Evolutionary conservation across 1,140 invertebrate species (phyloP).

Genomic region (Drosophila pachea): DNA sequence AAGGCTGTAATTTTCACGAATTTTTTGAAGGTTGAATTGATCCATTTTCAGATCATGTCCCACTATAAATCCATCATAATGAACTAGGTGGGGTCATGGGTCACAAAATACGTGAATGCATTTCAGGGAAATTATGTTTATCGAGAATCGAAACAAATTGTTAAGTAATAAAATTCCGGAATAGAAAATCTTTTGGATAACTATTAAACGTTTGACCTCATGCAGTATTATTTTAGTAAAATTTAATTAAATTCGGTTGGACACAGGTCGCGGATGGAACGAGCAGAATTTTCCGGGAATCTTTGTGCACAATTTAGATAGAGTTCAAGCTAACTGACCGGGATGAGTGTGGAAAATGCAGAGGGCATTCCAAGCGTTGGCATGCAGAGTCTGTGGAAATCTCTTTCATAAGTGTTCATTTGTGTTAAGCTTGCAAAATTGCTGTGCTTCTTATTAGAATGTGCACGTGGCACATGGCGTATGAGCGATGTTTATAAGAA

Average conservation of each 20-base stretch:
- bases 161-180: too few relatives aligned
- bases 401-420: constrained; percentile 59
- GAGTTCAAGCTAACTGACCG: too few relatives aligned
- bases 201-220: not conserved
- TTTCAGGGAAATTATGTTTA: too few relatives aligned
- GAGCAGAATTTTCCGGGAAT: not conserved
- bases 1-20: too few relatives aligned
- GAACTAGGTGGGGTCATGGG: too few relatives aligned
- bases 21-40: too few relatives aligned
- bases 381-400: not conserved
- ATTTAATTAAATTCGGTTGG: constrained; percentile 71
- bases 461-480: constrained; percentile 61
- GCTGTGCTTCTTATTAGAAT: constrained; percentile 68
- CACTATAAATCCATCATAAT: too few relatives aligned
- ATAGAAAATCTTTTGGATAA: not conserved
- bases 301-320: too few relatives aligned
- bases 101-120: too few relatives aligned
- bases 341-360: not conserved
- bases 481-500: constrained; percentile 75
- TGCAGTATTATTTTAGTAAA: constrained; percentile 3
- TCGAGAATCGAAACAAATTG: too few relatives aligned
- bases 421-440: constrained; percentile 72
- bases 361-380: not conserved
- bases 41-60: too few relatives aligned
- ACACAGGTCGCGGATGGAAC: constrained; percentile 31